Evolutionary conservation across 2,797 vertebrate species (phyloP).

Genomic region (Hybognathus amarus): DNA sequence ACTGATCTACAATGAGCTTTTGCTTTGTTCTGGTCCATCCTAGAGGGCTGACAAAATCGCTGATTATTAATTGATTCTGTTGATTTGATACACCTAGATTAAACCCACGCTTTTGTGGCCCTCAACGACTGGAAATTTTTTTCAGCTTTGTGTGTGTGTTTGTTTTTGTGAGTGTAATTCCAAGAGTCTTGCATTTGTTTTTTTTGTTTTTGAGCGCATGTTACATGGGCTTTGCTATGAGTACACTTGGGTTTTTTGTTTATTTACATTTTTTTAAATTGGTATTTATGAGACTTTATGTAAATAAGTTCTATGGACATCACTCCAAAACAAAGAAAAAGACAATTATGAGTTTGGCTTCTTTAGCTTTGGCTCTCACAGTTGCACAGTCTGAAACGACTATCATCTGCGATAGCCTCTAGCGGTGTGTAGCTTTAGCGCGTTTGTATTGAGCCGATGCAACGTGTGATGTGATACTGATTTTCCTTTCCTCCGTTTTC

Average conservation of each 20-base stretch:
- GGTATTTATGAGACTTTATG: constrained; percentile 44
- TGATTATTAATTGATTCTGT: neutral
- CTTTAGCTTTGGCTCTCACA: constrained; percentile 38
- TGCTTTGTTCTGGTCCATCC: constrained; percentile 67
- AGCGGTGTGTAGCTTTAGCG: constrained; percentile 29
- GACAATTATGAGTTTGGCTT: constrained; percentile 35
- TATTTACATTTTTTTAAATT: constrained; percentile 35
- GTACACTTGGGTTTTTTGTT: constrained; percentile 19
- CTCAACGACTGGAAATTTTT: constrained; percentile 62
- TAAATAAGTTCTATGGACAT: constrained; percentile 38
- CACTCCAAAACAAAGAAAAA: constrained; percentile 26
- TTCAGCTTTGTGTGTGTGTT: constrained; percentile 52
- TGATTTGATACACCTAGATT: constrained; percentile 13
- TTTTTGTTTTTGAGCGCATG: constrained; percentile 62
- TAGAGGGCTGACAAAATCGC: constrained; percentile 65
- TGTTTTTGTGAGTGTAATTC: constrained; percentile 51
- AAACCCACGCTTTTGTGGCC: constrained; percentile 63
- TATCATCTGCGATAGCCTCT: constrained; percentile 36
- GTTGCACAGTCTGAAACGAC: constrained; percentile 35
- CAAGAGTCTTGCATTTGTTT: constrained; percentile 51
- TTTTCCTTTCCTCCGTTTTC: constrained; percentile 25
- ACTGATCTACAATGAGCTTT: constrained; percentile 64
- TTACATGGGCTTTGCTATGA: constrained; percentile 50
- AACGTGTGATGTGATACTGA: constrained; percentile 1
- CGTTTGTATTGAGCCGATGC: neutral